These are phyloP conservation scores for Hydroisotoma schaefferi DNA, from an alignment of 2,888 invertebrate genomes.

Conservation along the genomic window DNA sequence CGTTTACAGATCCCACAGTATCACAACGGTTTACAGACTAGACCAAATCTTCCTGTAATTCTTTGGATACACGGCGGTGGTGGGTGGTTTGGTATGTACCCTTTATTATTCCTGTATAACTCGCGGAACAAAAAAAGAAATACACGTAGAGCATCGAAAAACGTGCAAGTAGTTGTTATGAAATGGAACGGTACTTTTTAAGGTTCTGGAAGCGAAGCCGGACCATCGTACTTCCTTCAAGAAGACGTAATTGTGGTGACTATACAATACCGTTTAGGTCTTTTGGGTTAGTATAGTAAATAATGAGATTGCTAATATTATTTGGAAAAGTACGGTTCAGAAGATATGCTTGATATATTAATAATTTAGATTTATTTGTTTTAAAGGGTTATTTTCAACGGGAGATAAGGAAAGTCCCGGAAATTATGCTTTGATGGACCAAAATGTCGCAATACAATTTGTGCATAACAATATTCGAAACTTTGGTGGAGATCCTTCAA, in stretches of 20 bases:
- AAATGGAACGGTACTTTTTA: conserved; percentile 17
- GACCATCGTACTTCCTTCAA: conserved; percentile 23
- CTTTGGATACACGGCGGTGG: conserved; percentile 29
- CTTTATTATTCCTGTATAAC: background rate
- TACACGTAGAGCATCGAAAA: background rate
- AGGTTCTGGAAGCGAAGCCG: conserved; percentile 22
- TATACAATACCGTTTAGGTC: conserved; percentile 20
- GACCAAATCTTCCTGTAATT: conserved; percentile 17
- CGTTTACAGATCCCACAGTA: conserved; percentile 1
- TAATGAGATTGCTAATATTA: background rate
- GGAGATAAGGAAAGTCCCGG: conserved; percentile 23
- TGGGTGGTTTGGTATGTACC: background rate
- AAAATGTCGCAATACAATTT: conserved; percentile 18
- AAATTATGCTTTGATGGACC: conserved; percentile 31
- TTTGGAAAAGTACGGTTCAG: background rate
- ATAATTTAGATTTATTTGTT: background rate
- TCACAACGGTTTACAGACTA: conserved; percentile 13
- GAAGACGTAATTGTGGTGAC: conserved; percentile 29
- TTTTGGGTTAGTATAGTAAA: conserved; percentile 15
- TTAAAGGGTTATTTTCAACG: conserved; percentile 23
- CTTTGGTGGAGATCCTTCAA: conserved; percentile 24
- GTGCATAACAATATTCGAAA: conserved; percentile 16
- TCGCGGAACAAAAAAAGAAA: background rate
- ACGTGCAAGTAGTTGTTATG: background rate
- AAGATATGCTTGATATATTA: too few species aligned